These are phyloP conservation scores for Oncorhynchus kisutch DNA, from an alignment of 2,113 vertebrate genomes.

Conservation along the genomic window DNA sequence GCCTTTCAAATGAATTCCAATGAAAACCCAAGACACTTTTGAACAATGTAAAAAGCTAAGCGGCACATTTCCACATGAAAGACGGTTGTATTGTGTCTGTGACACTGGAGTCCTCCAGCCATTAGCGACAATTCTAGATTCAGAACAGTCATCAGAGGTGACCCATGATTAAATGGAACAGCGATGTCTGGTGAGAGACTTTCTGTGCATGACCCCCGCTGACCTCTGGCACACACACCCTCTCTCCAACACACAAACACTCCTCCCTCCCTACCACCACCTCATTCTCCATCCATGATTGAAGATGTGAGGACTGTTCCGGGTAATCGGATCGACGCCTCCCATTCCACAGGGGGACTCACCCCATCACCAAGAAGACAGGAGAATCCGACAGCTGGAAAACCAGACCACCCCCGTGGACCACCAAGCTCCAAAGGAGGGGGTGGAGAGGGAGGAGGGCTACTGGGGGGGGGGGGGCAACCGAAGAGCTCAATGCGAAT, in stretches of 20 bases:
- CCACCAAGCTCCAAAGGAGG: constrained; percentile 29
- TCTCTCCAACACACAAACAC: not conserved
- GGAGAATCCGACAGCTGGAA: constrained; percentile 39
- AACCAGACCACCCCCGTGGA: constrained; percentile 9
- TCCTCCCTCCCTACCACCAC: not conserved
- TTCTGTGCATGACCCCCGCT: constrained; percentile 38
- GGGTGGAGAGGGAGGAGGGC: constrained; percentile 12
- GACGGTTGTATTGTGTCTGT: constrained; percentile 29
- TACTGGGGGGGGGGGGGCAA: not conserved
- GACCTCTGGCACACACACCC: constrained; percentile 26
- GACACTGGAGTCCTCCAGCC: constrained; percentile 19
- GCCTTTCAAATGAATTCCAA: constrained; percentile 57
- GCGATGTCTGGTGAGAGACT: constrained; percentile 31
- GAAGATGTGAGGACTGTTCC: constrained; percentile 55
- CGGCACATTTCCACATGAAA: constrained; percentile 60
- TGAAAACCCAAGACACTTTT: constrained; percentile 50
- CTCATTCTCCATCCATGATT: constrained; percentile 40
- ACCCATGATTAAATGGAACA: constrained; percentile 53
- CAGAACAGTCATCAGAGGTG: constrained; percentile 32
- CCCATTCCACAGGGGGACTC: constrained; percentile 46
- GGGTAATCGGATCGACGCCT: constrained; percentile 61
- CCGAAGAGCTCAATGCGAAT: constrained; percentile 25
- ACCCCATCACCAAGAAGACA: constrained; percentile 51
- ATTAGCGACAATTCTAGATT: constrained; percentile 35
- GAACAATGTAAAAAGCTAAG: constrained; percentile 37